Evolutionary conservation across 2,113 vertebrate species (phyloP), one percentile per base, ranked within the genome.

Genomic region (Pipa parva): DNA sequence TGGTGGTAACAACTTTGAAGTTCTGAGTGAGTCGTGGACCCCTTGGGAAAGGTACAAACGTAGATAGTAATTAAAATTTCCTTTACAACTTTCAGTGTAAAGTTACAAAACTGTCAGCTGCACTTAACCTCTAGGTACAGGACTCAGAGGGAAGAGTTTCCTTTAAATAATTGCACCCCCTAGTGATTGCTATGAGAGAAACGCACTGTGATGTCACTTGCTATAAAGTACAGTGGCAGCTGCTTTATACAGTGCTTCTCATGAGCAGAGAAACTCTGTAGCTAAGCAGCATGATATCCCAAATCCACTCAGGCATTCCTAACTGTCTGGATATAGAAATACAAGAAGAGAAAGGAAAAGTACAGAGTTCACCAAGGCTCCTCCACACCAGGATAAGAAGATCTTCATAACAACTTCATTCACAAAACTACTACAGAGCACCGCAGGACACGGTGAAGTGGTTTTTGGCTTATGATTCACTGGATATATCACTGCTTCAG

Each of bases 251-350:
- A 22, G 4, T 18, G 24, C 27, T 36, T 51, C 42, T 49, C 18
- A 57, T 29, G 26, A 46, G n/a, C 45, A 33, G 22, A n/a, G 65
- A 42, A 59, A 39, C 20, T 6, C 24, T 59, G 29, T 51, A 42
- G 48, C 51, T 17, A n/a, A 70, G 66, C 66, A 70, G 48, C 66
- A 70, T 61, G 66, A 42, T 49, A 39, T 45, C 48, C 29, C 31
- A 61, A 13, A 13, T 60, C 11, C 46, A 60, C 31, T 11, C 6
- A 46, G 42, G 57, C 33, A 26, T 36, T 42, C 57, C 46, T 22
- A 46, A 37, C 46, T 42, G 2, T 22, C 54, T 46, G 8, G 17
- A 9, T 31, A 15, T 22, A 28, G 27, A 31, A 48, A 3, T n/a
- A 39, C n/a, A 45, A 29, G 12, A 46, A 10, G 13, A 52, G 33